Evolutionary conservation across 2,888 invertebrate genomes (phyloP).

Genomic region (Heliconius cydno): DNA sequence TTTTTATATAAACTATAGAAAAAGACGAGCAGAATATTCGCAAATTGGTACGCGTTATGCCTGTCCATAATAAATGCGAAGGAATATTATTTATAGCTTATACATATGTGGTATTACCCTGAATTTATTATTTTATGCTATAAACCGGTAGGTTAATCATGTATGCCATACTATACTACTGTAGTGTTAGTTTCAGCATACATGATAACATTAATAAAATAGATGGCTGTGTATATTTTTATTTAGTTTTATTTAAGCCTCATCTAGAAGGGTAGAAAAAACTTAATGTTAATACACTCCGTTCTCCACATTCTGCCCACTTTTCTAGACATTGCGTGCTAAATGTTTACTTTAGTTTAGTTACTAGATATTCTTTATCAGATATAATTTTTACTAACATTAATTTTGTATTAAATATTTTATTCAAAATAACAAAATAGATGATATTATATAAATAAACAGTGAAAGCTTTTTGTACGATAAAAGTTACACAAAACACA

Average conservation of each 20-base stretch:
- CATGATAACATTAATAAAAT: background rate
- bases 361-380: too few relatives aligned
- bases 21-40: background rate
- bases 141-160: background rate
- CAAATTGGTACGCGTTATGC: background rate
- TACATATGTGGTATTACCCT: background rate
- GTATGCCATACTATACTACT: background rate
- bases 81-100: conserved; percentile 3
- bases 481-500: conserved; percentile 11
- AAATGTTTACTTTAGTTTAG: too few relatives aligned
- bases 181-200: background rate
- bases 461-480: conserved; percentile 2
- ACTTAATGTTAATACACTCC: background rate
- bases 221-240: background rate
- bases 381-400: background rate
- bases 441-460: background rate
- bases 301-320: background rate
- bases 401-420: background rate
- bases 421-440: background rate
- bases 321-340: background rate
- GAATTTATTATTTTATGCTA: background rate
- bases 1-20: conserved; percentile 6
- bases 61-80: conserved; percentile 1
- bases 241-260: background rate
- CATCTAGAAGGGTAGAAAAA: background rate